Evolutionary conservation across 2,113 vertebrate genomes (phyloP), one percentile per base, ranked within the genome.

Genomic region (Dicaeum eximium): DNA sequence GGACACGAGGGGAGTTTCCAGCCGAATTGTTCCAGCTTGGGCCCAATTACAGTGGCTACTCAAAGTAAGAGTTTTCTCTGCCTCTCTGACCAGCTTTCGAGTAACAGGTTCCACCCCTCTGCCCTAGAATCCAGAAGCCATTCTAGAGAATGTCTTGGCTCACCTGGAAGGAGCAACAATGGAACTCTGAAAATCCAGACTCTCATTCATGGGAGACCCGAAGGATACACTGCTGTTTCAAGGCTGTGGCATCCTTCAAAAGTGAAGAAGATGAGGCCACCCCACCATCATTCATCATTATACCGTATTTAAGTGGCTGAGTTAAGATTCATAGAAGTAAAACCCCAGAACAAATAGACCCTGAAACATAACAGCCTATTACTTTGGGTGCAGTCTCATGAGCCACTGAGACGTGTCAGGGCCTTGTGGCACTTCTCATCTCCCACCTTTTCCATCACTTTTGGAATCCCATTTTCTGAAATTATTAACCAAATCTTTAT

Each of bases 41-140:
- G 13, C 33, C 25, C 25, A 35, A 27, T 35, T 40, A 15, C 23
- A 70, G 45, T 1, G 2, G 56, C 21, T 27, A 53, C 80, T 72
- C 23, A 62, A 33, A 37, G 16, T 24, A 10, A 30, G 6, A 40
- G 51, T 17, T 33, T 89, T 89, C 62, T 97, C 95, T 15, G 97
- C 85, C 62, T 96, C 96, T 35, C 65, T 90, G 28, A 97, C 91
- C 42, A 98, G 53, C 86, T 97, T 98, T 3, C 85, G 90, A 44
- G 66, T 86, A 66, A 22, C 37, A 31, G 95, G 92, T 50, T 92
- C 66, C 67, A 88, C 37, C 37, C 45, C 12, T 51, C 24, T 24
- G 15, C 12, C 24, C 70, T 95, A 97, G 37, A 95, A 85, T 42
- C 85, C 82, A 77, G 94, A 79, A 11, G 83, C 47, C 58, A 67